Evolutionary conservation across 2,888 invertebrate species (phyloP), one percentile per base, ranked within the genome.

Genomic region (Nomada fucata): DNA sequence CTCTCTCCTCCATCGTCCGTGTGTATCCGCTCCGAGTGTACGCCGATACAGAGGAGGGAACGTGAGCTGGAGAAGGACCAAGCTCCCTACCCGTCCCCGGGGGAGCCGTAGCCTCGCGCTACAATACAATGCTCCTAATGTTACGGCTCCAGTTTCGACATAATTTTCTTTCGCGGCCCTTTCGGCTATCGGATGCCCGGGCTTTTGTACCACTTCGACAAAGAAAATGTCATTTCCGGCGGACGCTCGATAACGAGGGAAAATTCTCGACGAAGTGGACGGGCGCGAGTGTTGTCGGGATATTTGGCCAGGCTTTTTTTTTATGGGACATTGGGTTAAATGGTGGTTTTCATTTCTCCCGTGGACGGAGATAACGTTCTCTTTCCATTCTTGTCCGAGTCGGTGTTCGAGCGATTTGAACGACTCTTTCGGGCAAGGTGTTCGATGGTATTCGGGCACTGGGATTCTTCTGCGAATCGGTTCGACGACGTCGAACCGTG

Each of bases 101-200:
- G 93, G 89, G 93, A 90, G 91, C 78, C 91, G 90, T 93, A 92
- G 90, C 89, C 89, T 87, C 86, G 89, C 89, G 89, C 90, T 93
- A 93, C 93, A 91, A 92, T 92, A 92, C 93, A 93, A 93, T 90
- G 92, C 93, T 92, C 92, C 93, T 93, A 93, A 93, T 93, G 93
- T 93, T 93, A 93, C 92, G 90, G 89, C 92, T 93, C 91, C 91
- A 89, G 92, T 93, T 93, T 92, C 92, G 90, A 92, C 92, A 92
- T 93, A 92, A 93, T 93, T 93, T 92, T 91, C 91, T 90, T 89
- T 90, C 84, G 87, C 87, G 85, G 85, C 85, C 84, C 87, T 88
- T 76, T 82, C 79, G 85, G 86, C 86, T 88, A 91, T 91, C 88
- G 83, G 81, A 79, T 84, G 85, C 83, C 86, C 70, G 79, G 85